These are phyloP conservation scores for Theretra japonica DNA, from an alignment of 2,888 invertebrate genomes.

Conservation along the genomic window DNA sequence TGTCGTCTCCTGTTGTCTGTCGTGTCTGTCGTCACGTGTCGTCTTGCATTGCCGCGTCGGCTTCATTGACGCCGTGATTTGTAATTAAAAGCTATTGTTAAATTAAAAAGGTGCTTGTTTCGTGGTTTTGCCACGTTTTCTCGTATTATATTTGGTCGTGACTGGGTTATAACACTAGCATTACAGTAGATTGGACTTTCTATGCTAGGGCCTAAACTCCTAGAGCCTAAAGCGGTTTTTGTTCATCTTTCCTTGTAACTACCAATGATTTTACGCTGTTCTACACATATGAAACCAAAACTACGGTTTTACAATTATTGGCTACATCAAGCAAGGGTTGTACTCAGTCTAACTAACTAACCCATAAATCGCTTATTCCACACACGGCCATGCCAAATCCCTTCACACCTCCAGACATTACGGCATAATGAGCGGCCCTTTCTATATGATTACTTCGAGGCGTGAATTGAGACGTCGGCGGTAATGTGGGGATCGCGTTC, in stretches of 20 bases:
- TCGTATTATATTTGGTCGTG: too few species aligned
- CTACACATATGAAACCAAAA: too few species aligned
- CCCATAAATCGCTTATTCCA: not conserved
- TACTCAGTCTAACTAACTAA: not conserved
- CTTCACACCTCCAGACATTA: not conserved
- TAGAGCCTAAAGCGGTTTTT: too few species aligned
- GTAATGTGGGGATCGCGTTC: slow-evolving; percentile 43
- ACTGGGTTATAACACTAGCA: too few species aligned
- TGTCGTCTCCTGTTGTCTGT: slow-evolving; percentile 2
- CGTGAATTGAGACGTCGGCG: slow-evolving; percentile 27
- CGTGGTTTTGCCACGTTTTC: not conserved
- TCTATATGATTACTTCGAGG: slow-evolving; percentile 24
- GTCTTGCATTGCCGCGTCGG: not conserved
- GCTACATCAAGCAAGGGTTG: not conserved
- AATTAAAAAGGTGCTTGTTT: not conserved
- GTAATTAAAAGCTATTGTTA: slow-evolving; percentile 5
- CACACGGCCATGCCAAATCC: not conserved
- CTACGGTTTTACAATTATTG: not conserved
- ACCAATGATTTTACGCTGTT: too few species aligned
- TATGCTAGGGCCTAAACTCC: too few species aligned
- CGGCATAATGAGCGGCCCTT: slow-evolving; percentile 5
- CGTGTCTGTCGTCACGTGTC: not conserved
- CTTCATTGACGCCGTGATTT: not conserved
- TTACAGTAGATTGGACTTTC: too few species aligned
- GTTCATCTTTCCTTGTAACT: too few species aligned